A percentile compares a stretch with the other conserved stretches of the same genome.
Evolutionary conservation across 2,888 invertebrate species (phyloP).

Genomic region (Dicycla oo): DNA sequence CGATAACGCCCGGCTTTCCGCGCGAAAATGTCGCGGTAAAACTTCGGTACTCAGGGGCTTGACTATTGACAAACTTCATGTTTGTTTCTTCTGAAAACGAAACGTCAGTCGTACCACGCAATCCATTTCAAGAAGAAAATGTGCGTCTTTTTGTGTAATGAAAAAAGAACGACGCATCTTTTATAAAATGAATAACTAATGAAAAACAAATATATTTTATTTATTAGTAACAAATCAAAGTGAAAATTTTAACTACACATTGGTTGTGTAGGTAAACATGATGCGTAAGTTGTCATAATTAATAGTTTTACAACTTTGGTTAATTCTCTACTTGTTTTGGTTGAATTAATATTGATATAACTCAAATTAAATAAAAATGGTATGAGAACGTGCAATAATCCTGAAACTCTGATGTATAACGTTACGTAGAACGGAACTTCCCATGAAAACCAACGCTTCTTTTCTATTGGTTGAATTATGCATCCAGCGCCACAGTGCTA

Average conservation of each 20-base stretch:
- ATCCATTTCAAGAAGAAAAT: slow-evolving; percentile 72
- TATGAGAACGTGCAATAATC: neutral
- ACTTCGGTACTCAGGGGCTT: slow-evolving; percentile 79
- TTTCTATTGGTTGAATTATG: slow-evolving; percentile 76
- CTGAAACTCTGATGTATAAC: neutral
- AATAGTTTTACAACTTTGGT: neutral
- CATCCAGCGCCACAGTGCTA: slow-evolving; percentile 66
- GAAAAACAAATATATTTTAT: neutral
- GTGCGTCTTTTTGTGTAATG: neutral
- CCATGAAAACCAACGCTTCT: slow-evolving; percentile 64
- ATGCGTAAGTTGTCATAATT: neutral
- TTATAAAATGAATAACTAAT: neutral
- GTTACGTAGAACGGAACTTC: slow-evolving; percentile 70
- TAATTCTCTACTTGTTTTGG: neutral
- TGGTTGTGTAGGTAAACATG: neutral
- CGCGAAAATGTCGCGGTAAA: slow-evolving; percentile 91
- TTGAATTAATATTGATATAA: neutral
- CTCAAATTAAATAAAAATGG: neutral
- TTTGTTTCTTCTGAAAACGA: slow-evolving; percentile 88
- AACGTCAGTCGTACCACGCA: slow-evolving; percentile 75
- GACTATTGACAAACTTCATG: slow-evolving; percentile 84
- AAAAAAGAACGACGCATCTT: neutral
- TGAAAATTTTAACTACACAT: accelerated
- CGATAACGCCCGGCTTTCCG: slow-evolving; percentile 90
- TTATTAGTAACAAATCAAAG: neutral